Evolutionary conservation across 2,113 vertebrate genomes (phyloP).

Genomic region (Fulica atra): DNA sequence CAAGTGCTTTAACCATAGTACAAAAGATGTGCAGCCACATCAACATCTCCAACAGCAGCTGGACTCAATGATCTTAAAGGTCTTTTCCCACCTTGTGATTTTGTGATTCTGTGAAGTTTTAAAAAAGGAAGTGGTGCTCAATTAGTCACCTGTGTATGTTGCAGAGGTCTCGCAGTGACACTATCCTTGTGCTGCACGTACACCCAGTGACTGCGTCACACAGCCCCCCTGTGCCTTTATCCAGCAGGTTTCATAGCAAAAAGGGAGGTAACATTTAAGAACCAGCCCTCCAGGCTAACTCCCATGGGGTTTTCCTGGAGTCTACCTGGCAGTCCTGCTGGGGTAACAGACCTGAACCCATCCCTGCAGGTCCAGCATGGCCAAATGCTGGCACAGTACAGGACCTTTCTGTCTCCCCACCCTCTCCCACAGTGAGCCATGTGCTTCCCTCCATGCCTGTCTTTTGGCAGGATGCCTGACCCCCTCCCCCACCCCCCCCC

Average conservation of each 20-base stretch:
- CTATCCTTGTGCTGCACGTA: neutral
- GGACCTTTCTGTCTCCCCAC: neutral
- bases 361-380: rapidly evolving
- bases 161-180: neutral
- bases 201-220: rapidly evolving
- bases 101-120: neutral
- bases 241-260: neutral
- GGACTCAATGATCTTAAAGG: too few species aligned
- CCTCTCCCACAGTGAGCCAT: neutral
- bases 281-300: neutral
- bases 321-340: neutral
- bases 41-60: neutral
- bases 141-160: neutral
- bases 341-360: neutral
- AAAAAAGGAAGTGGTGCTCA: neutral
- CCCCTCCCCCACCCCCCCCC: rapidly evolving
- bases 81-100: too few species aligned
- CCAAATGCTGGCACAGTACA: neutral
- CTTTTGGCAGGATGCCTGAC: neutral
- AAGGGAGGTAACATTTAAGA: neutral
- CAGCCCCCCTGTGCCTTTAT: neutral
- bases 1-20: neutral
- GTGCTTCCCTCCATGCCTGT: neutral
- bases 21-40: neutral
- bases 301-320: neutral